A percentile compares a stretch with the other conserved stretches of the same genome.
Evolutionary conservation across 2,797 vertebrate genomes (phyloP).

Genomic region (Ptychobarbus kaznakovi): DNA sequence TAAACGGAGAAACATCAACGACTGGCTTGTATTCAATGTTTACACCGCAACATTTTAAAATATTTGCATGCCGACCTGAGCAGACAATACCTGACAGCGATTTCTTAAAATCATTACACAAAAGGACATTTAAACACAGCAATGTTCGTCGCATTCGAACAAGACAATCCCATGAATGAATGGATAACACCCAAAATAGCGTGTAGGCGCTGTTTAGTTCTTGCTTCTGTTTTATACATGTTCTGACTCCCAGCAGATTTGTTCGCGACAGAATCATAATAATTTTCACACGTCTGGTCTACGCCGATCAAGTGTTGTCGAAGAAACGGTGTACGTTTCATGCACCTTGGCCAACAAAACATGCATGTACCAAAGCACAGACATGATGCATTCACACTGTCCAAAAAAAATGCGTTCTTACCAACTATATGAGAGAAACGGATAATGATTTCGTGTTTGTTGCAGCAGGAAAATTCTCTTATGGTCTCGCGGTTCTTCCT

Average conservation of each 20-base stretch:
- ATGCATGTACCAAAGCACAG: conserved; percentile 50
- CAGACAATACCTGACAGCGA: conserved; percentile 42
- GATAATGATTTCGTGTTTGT: conserved; percentile 60
- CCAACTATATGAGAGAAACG: conserved; percentile 63
- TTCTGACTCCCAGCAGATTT: conserved; percentile 20
- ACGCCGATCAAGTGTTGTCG: conserved; percentile 56
- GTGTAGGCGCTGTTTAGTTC: background rate
- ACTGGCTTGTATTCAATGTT: background rate
- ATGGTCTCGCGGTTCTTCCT: conserved; percentile 66
- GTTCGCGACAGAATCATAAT: conserved; percentile 55
- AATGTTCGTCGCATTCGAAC: background rate
- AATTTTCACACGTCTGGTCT: conserved; percentile 58
- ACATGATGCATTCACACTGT: conserved; percentile 44
- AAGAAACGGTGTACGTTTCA: conserved; percentile 41
- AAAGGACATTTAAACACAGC: conserved; percentile 28
- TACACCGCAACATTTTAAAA: background rate
- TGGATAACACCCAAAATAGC: background rate
- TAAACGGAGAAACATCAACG: background rate
- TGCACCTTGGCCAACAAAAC: conserved; percentile 54
- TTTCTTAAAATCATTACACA: conserved; percentile 25
- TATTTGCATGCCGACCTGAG: conserved; percentile 15
- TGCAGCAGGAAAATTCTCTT: conserved; percentile 62
- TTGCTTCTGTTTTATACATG: conserved; percentile 10
- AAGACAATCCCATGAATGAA: background rate
- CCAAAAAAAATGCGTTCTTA: conserved; percentile 61